Conservation (phyloP, 2,888 invertebrate species). For the Platycheirus albimanus region DNA sequence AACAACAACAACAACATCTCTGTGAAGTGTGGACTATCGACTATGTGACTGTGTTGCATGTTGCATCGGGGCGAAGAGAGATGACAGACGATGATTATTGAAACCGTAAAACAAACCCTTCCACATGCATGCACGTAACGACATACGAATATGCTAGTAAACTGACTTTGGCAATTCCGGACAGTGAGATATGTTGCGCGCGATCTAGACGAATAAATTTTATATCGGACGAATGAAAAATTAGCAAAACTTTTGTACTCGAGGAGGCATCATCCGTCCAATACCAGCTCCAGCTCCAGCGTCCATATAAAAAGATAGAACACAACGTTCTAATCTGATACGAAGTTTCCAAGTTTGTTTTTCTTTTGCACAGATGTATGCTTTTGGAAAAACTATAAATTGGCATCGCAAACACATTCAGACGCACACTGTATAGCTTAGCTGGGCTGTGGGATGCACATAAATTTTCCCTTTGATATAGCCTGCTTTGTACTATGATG, state of each 20-base stretch:
- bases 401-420: conserved; percentile 27
- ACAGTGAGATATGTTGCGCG: conserved; percentile 63
- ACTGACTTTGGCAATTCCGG: conserved; percentile 32
- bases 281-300: too few relatives aligned
- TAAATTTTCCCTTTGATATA: conserved; percentile 58
- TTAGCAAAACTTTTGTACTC: conserved; percentile 35
- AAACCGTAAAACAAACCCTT: conserved; percentile 60
- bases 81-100: conserved; percentile 72
- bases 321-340: conserved; percentile 61
- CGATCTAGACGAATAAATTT: conserved; percentile 70
- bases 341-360: conserved; percentile 59
- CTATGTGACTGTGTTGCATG: neutral
- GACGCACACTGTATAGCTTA: conserved; percentile 4
- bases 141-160: too few relatives aligned
- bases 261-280: neutral
- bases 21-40: too few relatives aligned
- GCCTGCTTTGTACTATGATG: neutral
- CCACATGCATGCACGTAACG: conserved; percentile 19
- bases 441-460: conserved; percentile 38
- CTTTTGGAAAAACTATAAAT: conserved; percentile 55
- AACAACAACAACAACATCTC: too few relatives aligned
- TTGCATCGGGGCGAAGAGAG: conserved; percentile 12
- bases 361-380: conserved; percentile 54
- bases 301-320: conserved; percentile 25
- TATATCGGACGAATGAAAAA: conserved; percentile 55